phyloP scores from a whole-genome alignment of 2,113 vertebrate genomes.

The Megaceryle torquata region DNA sequence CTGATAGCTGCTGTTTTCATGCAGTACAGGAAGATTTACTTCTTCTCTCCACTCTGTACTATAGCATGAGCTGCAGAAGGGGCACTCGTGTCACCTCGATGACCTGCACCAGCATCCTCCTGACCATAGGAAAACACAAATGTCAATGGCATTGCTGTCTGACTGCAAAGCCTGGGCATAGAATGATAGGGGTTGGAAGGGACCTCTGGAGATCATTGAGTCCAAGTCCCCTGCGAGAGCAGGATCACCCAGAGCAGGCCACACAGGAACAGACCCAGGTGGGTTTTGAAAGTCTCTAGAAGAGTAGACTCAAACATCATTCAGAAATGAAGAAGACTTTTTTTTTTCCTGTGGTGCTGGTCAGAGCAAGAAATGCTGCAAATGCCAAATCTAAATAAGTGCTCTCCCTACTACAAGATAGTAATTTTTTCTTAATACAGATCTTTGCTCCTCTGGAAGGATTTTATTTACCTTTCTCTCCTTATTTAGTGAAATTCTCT shows the following conservation, averaged over 20 bases:
- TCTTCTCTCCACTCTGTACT: neutral
- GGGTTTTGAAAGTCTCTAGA: too few relatives aligned
- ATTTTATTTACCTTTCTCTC: neutral
- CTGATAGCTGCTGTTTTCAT: neutral
- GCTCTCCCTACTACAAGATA: neutral
- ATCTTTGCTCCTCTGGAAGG: neutral
- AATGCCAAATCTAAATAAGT: neutral
- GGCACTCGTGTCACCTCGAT: neutral
- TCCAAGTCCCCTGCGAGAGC: too few relatives aligned
- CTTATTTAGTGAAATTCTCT: neutral
- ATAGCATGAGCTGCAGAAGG: neutral
- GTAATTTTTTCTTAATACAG: neutral
- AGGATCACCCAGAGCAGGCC: too few relatives aligned
- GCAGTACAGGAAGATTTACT: neutral
- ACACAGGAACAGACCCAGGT: too few relatives aligned
- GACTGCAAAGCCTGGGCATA: neutral
- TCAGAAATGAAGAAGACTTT: neutral
- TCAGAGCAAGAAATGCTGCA: neutral
- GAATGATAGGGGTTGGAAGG: neutral
- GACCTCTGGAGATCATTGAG: too few relatives aligned
- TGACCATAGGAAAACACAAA: neutral
- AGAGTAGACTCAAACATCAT: neutral
- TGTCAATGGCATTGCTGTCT: fast-evolving
- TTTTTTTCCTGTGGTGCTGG: neutral
- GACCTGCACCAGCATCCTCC: neutral